These are phyloP conservation scores for Trypoxylon attenuatum DNA, from an alignment of 2,888 invertebrate genomes.

Conservation along the genomic window DNA sequence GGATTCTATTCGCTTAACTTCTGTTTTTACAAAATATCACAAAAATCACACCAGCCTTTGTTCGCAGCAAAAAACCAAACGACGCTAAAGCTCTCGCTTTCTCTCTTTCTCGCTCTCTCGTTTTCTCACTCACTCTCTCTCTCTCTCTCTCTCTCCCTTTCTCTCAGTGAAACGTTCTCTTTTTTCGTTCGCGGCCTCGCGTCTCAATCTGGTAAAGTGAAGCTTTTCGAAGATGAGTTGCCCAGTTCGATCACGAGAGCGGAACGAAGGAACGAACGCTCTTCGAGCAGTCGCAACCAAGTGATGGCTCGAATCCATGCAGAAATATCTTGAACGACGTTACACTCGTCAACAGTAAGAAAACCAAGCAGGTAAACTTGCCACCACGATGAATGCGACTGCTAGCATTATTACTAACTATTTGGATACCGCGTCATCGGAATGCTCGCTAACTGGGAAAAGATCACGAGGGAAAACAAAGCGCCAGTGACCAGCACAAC, in stretches of 20 bases:
- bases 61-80: conserved; percentile 67
- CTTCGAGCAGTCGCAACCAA: neutral
- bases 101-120: too few relatives aligned
- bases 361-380: neutral
- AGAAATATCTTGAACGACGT: neutral
- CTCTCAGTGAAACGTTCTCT: conserved; percentile 22
- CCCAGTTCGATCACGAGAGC: too few relatives aligned
- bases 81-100: conserved; percentile 38
- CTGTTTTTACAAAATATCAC: conserved; percentile 73
- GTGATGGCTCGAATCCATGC: neutral
- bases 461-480: conserved; percentile 25
- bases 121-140: too few relatives aligned
- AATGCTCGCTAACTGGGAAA: neutral
- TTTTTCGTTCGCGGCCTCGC: neutral
- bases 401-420: neutral
- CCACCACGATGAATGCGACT: neutral
- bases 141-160: too few relatives aligned
- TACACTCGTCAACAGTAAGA: too few relatives aligned
- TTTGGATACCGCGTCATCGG: neutral
- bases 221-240: too few relatives aligned
- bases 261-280: neutral
- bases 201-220: too few relatives aligned
- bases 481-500: conserved; percentile 59
- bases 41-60: conserved; percentile 73
- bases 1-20: conserved; percentile 31